These are phyloP conservation scores for Orbicella faveolata DNA, from an alignment of 64 coral and sea anemone genomes.

Conservation along the genomic window DNA sequence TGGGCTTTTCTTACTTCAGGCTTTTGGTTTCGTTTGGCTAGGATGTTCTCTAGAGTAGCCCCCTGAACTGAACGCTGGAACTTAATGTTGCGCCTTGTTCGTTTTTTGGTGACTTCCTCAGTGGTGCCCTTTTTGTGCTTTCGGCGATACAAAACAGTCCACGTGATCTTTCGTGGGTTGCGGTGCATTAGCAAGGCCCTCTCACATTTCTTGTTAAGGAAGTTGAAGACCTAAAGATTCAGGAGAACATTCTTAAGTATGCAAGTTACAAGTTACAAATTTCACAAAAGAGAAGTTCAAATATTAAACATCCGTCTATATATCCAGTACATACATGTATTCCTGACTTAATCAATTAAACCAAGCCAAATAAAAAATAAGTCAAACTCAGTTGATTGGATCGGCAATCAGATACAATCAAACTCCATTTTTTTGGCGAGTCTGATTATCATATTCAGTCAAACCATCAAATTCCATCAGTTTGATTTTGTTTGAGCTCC, in stretches of 20 bases:
- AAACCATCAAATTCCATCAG: too few relatives aligned
- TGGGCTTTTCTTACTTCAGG: constrained; percentile 97
- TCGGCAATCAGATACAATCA: too few relatives aligned
- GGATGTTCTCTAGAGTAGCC: constrained; percentile 87
- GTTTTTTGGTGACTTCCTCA: constrained; percentile 85
- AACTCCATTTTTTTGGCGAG: too few relatives aligned
- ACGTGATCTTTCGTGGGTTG: constrained; percentile 89
- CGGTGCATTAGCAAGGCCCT: constrained; percentile 87
- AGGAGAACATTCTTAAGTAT: not conserved
- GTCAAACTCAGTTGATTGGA: too few relatives aligned
- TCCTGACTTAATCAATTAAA: too few relatives aligned
- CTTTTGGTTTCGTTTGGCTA: constrained; percentile 97
- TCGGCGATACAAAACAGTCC: constrained; percentile 96
- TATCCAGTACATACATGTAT: too few relatives aligned
- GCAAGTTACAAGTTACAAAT: not conserved
- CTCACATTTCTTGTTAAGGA: constrained; percentile 90
- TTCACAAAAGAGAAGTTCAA: too few relatives aligned
- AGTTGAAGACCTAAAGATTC: constrained; percentile 79
- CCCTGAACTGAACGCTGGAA: constrained; percentile 93
- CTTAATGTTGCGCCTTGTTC: constrained; percentile 93
- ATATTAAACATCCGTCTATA: too few relatives aligned
- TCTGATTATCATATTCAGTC: too few relatives aligned
- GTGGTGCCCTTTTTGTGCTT: constrained; percentile 97
- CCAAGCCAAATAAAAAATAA: too few relatives aligned
- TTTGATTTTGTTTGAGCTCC: too few relatives aligned